These are phyloP conservation scores for Ophonus ardosiacus DNA, from an alignment of 2,888 invertebrate genomes.

Conservation along the genomic window DNA sequence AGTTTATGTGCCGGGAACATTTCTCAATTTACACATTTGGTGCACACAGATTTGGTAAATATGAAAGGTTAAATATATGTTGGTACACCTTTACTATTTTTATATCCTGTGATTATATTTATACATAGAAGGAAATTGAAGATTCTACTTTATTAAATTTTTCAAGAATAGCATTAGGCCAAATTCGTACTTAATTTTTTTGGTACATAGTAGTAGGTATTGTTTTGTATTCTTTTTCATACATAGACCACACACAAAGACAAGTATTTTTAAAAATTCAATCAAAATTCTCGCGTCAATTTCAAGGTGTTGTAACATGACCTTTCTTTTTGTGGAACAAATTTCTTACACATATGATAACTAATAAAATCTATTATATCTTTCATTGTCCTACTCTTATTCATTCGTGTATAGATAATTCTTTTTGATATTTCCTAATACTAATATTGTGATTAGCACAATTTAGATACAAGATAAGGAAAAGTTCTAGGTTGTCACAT, in stretches of 20 bases:
- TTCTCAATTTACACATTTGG: too few species aligned
- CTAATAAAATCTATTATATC: not conserved
- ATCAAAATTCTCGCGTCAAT: not conserved
- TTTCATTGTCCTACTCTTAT: not conserved
- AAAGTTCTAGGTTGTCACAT: slow-evolving; percentile 4
- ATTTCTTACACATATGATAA: not conserved
- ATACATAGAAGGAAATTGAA: too few species aligned
- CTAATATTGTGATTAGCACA: not conserved
- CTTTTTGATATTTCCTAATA: not conserved
- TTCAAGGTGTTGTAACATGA: not conserved
- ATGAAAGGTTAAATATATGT: too few species aligned
- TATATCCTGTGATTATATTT: too few species aligned
- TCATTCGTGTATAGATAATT: not conserved
- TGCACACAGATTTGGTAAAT: too few species aligned
- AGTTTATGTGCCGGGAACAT: too few species aligned
- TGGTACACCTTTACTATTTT: too few species aligned
- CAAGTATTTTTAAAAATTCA: not conserved
- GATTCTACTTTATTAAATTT: too few species aligned
- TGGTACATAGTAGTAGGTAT: too few species aligned
- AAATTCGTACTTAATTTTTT: too few species aligned
- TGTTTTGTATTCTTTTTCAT: not conserved
- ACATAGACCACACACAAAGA: not conserved
- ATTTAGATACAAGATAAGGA: not conserved
- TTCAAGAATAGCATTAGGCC: too few species aligned
- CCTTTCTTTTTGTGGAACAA: not conserved